Percentiles rank a stretch among this genome's conserved stretches.
These are phyloP conservation scores for Loripinus fragilis DNA, from an alignment of 2,888 invertebrate species.

Conservation along the genomic window DNA sequence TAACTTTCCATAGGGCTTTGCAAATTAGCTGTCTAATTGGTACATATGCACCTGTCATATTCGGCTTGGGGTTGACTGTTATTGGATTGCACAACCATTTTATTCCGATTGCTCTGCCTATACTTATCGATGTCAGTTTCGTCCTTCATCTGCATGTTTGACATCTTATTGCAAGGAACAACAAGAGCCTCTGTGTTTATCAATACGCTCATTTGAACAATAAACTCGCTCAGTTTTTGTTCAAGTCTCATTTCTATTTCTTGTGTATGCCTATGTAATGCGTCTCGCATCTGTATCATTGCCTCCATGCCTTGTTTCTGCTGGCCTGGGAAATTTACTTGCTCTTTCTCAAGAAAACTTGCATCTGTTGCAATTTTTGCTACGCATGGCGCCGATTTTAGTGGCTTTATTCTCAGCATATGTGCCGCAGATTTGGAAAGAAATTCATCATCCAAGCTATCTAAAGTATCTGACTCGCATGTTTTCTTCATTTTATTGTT, in stretches of 20 bases:
- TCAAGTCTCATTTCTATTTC: conserved; percentile 7
- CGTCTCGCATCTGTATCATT: neutral
- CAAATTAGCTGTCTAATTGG: neutral
- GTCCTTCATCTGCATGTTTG: neutral
- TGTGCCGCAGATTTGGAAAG: too few species aligned
- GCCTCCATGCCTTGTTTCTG: too few species aligned
- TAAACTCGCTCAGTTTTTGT: too few species aligned
- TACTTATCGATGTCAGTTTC: neutral
- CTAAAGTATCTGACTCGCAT: too few species aligned
- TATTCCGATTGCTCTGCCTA: neutral
- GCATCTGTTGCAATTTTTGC: too few species aligned
- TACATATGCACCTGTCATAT: neutral
- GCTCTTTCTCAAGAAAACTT: too few species aligned
- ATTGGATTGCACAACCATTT: neutral
- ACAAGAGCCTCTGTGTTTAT: neutral
- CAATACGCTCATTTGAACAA: too few species aligned
- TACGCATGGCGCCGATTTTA: too few species aligned
- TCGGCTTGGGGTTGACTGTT: neutral
- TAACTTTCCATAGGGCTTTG: neutral
- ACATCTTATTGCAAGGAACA: neutral
- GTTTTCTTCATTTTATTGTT: neutral
- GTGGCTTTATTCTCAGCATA: too few species aligned
- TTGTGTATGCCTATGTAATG: neutral
- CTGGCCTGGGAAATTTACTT: neutral
- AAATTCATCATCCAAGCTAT: neutral